phyloP scores from a whole-genome alignment of 1,140 invertebrate species.

The Mesaphorura yosii region DNA sequence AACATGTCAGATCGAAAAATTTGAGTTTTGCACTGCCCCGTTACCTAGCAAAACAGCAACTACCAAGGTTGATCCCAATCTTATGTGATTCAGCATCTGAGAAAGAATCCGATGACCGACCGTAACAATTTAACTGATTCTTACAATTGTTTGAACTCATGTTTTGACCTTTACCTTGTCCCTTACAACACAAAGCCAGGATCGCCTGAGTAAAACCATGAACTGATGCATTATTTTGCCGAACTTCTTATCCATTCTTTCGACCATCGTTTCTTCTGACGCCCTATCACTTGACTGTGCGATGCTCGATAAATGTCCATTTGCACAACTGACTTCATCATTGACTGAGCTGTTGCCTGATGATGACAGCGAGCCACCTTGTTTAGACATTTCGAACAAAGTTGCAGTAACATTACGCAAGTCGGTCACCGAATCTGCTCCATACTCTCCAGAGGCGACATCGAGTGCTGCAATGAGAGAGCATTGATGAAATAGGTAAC shows the following conservation, averaged over 20 bases:
- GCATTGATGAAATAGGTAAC: no score
- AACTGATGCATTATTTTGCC: slow-evolving; percentile 59
- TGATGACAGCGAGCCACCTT: slow-evolving; percentile 44
- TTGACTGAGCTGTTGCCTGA: neutral
- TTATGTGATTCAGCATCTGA: slow-evolving; percentile 78
- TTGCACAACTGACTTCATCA: neutral
- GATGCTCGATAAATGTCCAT: neutral
- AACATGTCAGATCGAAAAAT: no score
- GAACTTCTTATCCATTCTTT: slow-evolving; percentile 3
- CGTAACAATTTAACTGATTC: no score
- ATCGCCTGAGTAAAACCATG: slow-evolving; percentile 73
- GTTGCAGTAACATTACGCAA: slow-evolving; percentile 67
- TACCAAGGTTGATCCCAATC: slow-evolving; percentile 72
- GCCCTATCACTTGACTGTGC: neutral
- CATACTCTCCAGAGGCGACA: slow-evolving; percentile 83
- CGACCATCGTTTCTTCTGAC: neutral
- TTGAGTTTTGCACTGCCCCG: no score
- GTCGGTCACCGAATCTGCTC: slow-evolving; percentile 65
- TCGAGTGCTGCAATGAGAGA: slow-evolving; percentile 80
- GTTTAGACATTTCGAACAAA: slow-evolving; percentile 39
- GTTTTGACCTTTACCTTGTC: slow-evolving; percentile 49
- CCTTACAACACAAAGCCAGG: slow-evolving; percentile 74
- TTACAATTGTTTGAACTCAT: no score
- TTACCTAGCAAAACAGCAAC: slow-evolving; percentile 81
- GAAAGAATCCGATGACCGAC: slow-evolving; percentile 33